A percentile compares a stretch with the other conserved stretches of the same genome.
phyloP scores from a whole-genome alignment of 2,797 vertebrate genomes.

The Amblyraja radiata region DNA sequence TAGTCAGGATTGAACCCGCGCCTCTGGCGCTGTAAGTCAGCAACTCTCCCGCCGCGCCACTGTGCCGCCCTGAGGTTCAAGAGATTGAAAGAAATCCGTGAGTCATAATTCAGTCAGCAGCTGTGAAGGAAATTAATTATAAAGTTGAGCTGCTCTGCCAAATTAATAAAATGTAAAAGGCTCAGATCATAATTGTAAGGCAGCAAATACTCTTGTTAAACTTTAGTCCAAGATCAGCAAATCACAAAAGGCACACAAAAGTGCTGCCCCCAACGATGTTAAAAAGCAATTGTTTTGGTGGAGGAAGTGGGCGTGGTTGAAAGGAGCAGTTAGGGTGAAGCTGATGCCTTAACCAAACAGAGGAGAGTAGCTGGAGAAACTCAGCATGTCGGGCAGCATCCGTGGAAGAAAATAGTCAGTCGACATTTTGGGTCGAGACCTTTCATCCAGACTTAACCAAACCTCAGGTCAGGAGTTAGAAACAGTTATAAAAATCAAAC shows the following conservation, averaged over 20 bases:
- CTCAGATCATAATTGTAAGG: neutral
- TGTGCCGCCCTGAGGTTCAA: no score
- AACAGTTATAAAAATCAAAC: neutral
- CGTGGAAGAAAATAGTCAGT: no score
- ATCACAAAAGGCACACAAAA: neutral
- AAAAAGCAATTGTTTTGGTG: neutral
- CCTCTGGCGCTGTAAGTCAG: no score
- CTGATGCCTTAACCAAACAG: no score
- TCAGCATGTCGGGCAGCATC: no score
- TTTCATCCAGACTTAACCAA: neutral
- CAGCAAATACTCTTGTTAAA: neutral
- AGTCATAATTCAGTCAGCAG: neutral
- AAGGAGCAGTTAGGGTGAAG: no score
- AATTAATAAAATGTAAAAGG: neutral
- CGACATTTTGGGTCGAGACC: no score
- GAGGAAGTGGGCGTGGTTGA: no score
- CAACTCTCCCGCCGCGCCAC: no score
- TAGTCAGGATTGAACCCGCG: neutral
- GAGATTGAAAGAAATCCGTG: neutral
- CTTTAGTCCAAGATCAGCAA: neutral
- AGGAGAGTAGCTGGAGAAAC: no score
- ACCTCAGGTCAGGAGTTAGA: neutral
- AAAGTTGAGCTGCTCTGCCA: neutral
- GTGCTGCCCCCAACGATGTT: neutral
- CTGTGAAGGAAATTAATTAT: neutral